phyloP scores from a whole-genome alignment of 2,888 invertebrate genomes.

The Cantharis flavilabris region DNA sequence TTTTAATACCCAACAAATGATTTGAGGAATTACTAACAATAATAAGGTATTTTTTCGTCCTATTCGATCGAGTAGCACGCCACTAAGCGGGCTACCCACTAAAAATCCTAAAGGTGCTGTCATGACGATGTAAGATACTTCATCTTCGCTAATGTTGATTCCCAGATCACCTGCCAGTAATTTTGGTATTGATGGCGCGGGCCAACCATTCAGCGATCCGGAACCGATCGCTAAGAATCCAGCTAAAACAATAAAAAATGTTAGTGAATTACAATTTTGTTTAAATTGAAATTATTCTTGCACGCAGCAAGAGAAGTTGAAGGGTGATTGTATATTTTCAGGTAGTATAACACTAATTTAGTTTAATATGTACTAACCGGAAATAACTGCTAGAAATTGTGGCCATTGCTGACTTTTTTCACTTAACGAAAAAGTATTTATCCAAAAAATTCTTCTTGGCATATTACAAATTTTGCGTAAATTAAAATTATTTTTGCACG shows the following conservation, averaged over 20 bases:
- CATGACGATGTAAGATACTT: constrained; percentile 34
- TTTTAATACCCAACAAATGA: constrained; percentile 40
- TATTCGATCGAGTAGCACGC: constrained; percentile 39
- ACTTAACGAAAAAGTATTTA: neutral
- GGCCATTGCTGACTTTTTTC: constrained; percentile 26
- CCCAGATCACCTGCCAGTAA: constrained; percentile 28
- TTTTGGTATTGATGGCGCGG: constrained; percentile 36
- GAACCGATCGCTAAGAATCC: constrained; percentile 29
- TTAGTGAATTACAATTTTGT: neutral
- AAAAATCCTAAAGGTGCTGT: constrained; percentile 33
- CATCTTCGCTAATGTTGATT: constrained; percentile 25
- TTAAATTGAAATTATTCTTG: constrained; percentile 6
- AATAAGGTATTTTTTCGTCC: constrained; percentile 44
- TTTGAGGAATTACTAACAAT: constrained; percentile 41
- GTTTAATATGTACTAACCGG: too few species aligned
- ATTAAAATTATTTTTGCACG: too few species aligned
- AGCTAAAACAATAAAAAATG: constrained; percentile 18
- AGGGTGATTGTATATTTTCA: too few species aligned
- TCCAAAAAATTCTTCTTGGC: too few species aligned
- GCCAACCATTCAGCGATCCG: constrained; percentile 35
- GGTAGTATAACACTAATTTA: too few species aligned
- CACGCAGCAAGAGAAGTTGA: too few species aligned
- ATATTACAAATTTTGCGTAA: too few species aligned
- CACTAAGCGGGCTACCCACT: constrained; percentile 25
- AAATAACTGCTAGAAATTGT: constrained; percentile 14